Base-by-base conservation (phyloP, 2,113 vertebrate genomes). In the Epinephelus cyanopodus region DNA sequence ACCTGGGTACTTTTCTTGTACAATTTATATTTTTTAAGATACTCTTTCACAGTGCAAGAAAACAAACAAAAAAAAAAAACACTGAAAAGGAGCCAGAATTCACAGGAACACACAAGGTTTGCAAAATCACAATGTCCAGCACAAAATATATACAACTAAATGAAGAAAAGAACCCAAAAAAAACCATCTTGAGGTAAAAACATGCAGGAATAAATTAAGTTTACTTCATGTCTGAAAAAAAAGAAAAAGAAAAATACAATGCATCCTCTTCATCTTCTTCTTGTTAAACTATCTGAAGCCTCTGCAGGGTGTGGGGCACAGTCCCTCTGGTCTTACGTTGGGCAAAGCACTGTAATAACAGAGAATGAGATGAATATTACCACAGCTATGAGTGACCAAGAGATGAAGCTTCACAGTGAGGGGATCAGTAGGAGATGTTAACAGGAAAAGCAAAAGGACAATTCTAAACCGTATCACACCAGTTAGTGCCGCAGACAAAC, bases 291-390 rank as follows among this genome's bases (percentile, higher is more conserved):
- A 54, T 48, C 62, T 65, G 70, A 53, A 86, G 72, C 37, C 23
- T 82, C 74, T 63, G 64, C 62, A 66, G 69, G 63, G 67, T 8
- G 15, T 61, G 12, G 21, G 52, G 61, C 58, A 47, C 45, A 42
- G 1, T 84, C 63, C 57, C 42, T 61, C 75, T 45, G 47, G 66
- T 69, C 87, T 37, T 94, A 94, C 15, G 94, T 95, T 2, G 95
- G 95, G 63, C 95, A 96, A 77, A 96, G 92, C 89, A 96, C 95
- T 96, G 94, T 2, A 79, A 92, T n/a, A 73, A 92, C 37, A 91
- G 48, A 37, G 3, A 79, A 29, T 29, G 8, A 90, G 12, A 61
- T 47, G 6, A 68, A 74, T 14, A 57, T 84, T 53, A 88, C 45
- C 25, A 71, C n/a, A 61, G 37, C 2, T 27, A 0, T 10, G n/a